Conservation (phyloP, 2,797 vertebrate species). For the Phataginus tetradactyla region DNA sequence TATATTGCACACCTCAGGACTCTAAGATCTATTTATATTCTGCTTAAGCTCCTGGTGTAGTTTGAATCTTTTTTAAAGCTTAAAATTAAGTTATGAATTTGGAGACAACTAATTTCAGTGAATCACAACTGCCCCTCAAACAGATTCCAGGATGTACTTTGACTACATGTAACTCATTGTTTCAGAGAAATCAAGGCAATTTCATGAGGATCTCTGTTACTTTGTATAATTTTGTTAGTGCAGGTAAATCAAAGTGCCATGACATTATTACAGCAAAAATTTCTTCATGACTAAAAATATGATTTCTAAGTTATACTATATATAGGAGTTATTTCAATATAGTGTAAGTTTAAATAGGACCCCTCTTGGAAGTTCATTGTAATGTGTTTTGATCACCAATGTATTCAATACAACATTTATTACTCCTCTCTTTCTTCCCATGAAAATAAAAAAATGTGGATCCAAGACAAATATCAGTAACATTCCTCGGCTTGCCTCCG, state of each 20-base stretch:
- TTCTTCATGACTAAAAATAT: neutral
- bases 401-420: neutral
- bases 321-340: neutral
- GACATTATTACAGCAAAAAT: neutral
- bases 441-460: neutral
- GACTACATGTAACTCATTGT: neutral
- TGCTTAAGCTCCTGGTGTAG: constrained; percentile 25
- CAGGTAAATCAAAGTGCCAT: neutral
- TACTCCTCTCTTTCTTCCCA: neutral
- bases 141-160: neutral
- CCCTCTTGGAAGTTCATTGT: neutral
- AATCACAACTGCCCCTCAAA: constrained; percentile 51
- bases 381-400: neutral
- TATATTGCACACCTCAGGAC: constrained; percentile 80
- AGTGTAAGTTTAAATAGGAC: neutral
- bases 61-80: constrained; percentile 52
- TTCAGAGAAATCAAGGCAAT: constrained; percentile 52
- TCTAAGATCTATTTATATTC: constrained; percentile 77
- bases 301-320: neutral
- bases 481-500: neutral
- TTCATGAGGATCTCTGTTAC: neutral
- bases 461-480: neutral
- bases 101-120: constrained; percentile 38
- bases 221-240: neutral
- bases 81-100: constrained; percentile 58